These are phyloP conservation scores for Siniperca chuatsi DNA, from an alignment of 2,113 vertebrate genomes.

Conservation along the genomic window DNA sequence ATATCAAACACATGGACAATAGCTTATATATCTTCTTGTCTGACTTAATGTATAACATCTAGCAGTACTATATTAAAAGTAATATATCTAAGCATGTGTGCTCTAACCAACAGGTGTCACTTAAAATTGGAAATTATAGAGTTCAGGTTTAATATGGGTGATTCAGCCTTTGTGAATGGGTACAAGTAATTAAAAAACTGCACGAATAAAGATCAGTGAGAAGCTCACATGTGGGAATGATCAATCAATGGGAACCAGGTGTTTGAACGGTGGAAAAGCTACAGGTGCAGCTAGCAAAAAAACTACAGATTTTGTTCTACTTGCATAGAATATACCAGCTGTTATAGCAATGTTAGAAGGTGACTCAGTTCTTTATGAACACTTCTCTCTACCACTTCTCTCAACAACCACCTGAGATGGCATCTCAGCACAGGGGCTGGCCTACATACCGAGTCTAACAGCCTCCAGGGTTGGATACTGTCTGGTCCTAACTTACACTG, in stretches of 20 bases:
- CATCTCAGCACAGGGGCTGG: constrained; percentile 7
- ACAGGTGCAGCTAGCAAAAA: constrained; percentile 63
- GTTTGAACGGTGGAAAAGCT: constrained; percentile 49
- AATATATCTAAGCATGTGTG: constrained; percentile 13
- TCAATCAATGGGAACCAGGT: constrained; percentile 60
- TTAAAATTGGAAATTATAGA: constrained; percentile 38
- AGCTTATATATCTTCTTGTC: background rate
- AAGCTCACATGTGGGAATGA: constrained; percentile 51
- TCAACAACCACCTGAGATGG: constrained; percentile 37
- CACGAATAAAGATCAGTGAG: constrained; percentile 55
- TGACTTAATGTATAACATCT: background rate
- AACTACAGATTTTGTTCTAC: constrained; percentile 21
- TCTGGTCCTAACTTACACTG: constrained; percentile 1
- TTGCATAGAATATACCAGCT: constrained; percentile 45
- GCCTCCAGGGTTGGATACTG: constrained; percentile 14
- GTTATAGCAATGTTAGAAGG: constrained; percentile 33
- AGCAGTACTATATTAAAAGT: background rate
- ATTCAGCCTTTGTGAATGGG: constrained; percentile 48
- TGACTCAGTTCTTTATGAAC: constrained; percentile 26
- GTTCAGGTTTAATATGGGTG: constrained; percentile 44
- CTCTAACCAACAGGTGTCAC: constrained; percentile 30
- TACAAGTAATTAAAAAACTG: constrained; percentile 53
- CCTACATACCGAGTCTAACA: constrained; percentile 7
- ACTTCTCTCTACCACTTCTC: constrained; percentile 8
- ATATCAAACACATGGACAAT: background rate